Evolutionary conservation across 2,113 vertebrate genomes (phyloP).

Genomic region (Physeter macrocephalus): DNA sequence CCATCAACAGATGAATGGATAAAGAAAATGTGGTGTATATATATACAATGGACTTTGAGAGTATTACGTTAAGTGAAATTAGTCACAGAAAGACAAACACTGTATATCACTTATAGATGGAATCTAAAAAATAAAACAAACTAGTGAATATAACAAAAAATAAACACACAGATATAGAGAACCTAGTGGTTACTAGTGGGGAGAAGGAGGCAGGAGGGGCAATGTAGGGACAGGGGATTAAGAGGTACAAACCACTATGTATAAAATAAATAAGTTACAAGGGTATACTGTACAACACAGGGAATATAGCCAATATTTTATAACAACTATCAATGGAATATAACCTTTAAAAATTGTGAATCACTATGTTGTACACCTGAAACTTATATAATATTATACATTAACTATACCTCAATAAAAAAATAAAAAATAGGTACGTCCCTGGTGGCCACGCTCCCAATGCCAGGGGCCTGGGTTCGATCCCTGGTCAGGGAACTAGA

Average conservation of each 20-base stretch:
- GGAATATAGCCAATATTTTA: not conserved
- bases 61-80: not conserved
- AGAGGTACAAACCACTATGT: not conserved
- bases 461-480: no score
- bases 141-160: not conserved
- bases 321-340: not conserved
- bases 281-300: not conserved
- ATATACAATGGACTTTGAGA: not conserved
- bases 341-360: not conserved
- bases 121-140: not conserved
- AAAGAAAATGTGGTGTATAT: not conserved
- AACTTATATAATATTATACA: not conserved
- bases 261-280: not conserved
- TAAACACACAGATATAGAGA: not conserved
- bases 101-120: not conserved
- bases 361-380: not conserved
- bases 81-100: not conserved
- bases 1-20: not conserved
- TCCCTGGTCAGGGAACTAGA: no score
- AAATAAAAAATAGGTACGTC: not conserved
- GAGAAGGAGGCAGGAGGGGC: not conserved
- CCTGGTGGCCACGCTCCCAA: no score
- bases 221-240: not conserved
- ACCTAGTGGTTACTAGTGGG: not conserved
- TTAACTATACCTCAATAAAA: not conserved